These are phyloP conservation scores for Scomber japonicus DNA, from an alignment of 2,113 vertebrate species.

Conservation along the genomic window DNA sequence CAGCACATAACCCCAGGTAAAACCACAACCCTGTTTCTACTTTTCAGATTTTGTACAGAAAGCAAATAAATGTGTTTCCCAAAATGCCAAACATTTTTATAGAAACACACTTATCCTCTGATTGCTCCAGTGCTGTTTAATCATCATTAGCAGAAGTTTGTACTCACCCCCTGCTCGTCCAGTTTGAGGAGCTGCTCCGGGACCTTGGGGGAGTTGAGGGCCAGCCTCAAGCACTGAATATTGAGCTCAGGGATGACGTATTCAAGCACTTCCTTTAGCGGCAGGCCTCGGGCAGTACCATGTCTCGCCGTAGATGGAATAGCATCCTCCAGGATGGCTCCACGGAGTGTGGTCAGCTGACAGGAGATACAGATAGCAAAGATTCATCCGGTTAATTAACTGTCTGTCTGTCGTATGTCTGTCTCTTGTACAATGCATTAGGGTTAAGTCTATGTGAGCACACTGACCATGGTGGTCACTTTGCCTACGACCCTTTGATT, in stretches of 20 bases:
- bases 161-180: constrained; percentile 96
- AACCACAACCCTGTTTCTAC: not conserved
- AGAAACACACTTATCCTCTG: not conserved
- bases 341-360: constrained; percentile 94
- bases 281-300: constrained; percentile 93
- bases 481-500: not conserved
- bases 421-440: constrained; percentile 6
- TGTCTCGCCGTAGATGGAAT: constrained; percentile 95
- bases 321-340: constrained; percentile 96
- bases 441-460: not conserved
- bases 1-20: not conserved
- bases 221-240: constrained; percentile 93
- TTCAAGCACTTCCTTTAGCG: constrained; percentile 96
- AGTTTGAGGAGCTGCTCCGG: constrained; percentile 95
- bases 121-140: constrained; percentile 5
- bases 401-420: not conserved
- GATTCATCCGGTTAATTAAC: constrained; percentile 5
- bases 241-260: constrained; percentile 95
- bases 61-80: not conserved
- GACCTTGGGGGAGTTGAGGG: constrained; percentile 92
- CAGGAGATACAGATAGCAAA: constrained; percentile 20
- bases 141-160: not conserved
- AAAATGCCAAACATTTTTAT: not conserved
- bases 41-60: not conserved
- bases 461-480: not conserved